Base-by-base conservation (phyloP, 2,113 vertebrate species). In the Bubo scandiacus region DNA sequence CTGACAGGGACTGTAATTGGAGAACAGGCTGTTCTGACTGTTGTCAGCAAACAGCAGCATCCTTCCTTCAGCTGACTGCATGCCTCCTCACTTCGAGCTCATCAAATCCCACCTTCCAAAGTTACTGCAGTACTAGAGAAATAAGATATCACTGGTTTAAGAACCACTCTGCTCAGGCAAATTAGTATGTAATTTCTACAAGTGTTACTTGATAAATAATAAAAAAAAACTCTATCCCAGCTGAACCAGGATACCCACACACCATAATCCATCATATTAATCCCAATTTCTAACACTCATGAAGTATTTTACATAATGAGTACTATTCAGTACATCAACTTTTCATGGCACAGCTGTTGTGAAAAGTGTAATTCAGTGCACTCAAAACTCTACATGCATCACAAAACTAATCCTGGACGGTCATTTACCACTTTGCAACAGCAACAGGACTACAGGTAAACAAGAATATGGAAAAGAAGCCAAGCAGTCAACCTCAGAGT, bases 291-390 rank as follows among this genome's bases (percentile, higher is more conserved):
- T 92, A 92, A 84, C 79, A 84, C 61, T 55, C 20, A 9, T 45
- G 13, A 90, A 95, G 67, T 66, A 71, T 83, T 95, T 94, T 80
- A 94, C 58, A 17, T 83, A 81, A 95, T 49, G 82, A 71, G 29
- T 81, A 49, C 49, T 86, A 47, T 61, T 23, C 30, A 79, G 30
- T 51, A 51, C 21, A 73, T 83, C 32, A 86, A 77, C 40, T 71
- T 73, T 40, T 34, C 42, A n/a, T 14, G 9, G 52, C 75, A 94
- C 58, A 71, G 59, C 84, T 92, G 72, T 52, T 71, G 54, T 25
- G 38, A 88, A 83, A 93, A 66, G 26, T 18, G 9, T 42, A 63
- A 74, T 71, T 91, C 86, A 18, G 29, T 30, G 38, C 38, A 84
- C 67, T 90, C 32, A 66, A n/a, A 93, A 93, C 34, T 88, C 54